Evolutionary conservation across 2,113 vertebrate species (phyloP).

Genomic region (Rhineura floridana): DNA sequence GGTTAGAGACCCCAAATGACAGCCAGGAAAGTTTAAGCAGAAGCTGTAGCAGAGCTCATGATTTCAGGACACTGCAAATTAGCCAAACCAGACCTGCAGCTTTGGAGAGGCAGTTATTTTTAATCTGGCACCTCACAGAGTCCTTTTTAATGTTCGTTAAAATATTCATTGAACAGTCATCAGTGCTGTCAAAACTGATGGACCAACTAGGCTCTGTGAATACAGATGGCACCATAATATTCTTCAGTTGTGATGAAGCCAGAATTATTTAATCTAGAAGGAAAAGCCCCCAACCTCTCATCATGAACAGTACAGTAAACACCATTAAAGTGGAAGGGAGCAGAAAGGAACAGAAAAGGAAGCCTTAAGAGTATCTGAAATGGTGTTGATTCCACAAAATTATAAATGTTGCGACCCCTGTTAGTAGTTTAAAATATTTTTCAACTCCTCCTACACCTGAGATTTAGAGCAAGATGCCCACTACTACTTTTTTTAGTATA

Average conservation of each 20-base stretch:
- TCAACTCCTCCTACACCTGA: not conserved
- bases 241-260: not conserved
- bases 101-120: not conserved
- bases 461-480: not conserved
- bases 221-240: not conserved
- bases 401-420: not conserved
- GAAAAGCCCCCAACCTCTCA: not conserved
- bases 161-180: not conserved
- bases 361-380: not conserved
- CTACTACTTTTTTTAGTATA: too few relatives aligned
- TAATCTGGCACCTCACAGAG: not conserved
- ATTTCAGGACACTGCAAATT: not conserved
- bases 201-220: not conserved
- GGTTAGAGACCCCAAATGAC: not conserved
- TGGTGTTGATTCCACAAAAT: not conserved
- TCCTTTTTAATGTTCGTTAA: not conserved
- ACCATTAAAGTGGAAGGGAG: not conserved
- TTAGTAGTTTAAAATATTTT: not conserved
- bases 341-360: not conserved
- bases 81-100: not conserved
- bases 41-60: not conserved
- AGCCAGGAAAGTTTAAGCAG: not conserved
- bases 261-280: not conserved
- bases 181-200: not conserved
- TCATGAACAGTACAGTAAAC: not conserved